phyloP scores from a whole-genome alignment of 2,113 vertebrate genomes.

The Vidua macroura region DNA sequence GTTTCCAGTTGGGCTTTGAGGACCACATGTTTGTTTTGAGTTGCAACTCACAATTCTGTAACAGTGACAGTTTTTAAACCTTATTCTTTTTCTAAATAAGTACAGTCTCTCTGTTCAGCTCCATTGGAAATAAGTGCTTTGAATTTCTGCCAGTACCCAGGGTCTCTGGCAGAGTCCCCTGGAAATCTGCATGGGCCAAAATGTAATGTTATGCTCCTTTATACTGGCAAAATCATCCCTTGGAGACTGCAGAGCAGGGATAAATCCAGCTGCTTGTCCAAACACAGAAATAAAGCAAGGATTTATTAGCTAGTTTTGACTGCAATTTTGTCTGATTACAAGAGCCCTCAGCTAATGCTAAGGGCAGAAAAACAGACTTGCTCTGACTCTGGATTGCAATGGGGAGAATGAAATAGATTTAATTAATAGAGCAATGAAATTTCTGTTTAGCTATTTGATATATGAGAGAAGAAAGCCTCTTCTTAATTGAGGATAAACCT shows the following conservation, averaged over 20 bases:
- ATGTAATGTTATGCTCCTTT: neutral
- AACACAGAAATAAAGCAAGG: slow-evolving; percentile 20
- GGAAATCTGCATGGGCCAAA: neutral
- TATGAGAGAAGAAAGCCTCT: neutral
- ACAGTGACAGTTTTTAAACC: neutral
- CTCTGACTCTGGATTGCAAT: neutral
- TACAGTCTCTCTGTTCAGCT: neutral
- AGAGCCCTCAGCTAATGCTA: neutral
- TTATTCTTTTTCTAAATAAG: neutral
- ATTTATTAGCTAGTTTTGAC: slow-evolving; percentile 46
- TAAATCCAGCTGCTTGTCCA: neutral
- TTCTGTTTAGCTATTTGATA: neutral
- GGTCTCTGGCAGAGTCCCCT: neutral
- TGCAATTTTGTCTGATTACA: neutral
- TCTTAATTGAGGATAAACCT: neutral
- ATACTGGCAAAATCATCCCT: neutral
- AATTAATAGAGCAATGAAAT: slow-evolving; percentile 41
- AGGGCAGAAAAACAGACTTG: neutral
- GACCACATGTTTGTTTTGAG: neutral
- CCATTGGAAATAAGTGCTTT: neutral
- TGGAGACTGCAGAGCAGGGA: neutral
- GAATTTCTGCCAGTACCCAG: neutral
- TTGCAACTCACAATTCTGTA: neutral
- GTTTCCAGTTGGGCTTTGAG: neutral
- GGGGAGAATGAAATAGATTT: neutral